A percentile compares a stretch with the other conserved stretches of the same genome.
Conservation (phyloP, 2,797 vertebrate species). For the Silurus aristotelis region DNA sequence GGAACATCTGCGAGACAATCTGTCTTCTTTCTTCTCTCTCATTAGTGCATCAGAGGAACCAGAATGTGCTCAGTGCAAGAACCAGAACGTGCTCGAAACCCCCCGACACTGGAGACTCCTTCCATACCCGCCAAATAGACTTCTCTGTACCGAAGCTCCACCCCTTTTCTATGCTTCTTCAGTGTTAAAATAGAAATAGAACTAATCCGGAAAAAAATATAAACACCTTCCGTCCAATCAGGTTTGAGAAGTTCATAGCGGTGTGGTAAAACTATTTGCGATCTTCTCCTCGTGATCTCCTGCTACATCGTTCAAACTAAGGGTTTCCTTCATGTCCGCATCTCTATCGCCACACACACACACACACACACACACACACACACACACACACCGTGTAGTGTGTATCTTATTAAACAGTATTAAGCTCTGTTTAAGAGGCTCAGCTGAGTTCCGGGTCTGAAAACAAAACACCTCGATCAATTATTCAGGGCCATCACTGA, state of each 20-base stretch:
- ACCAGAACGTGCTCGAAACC: background rate
- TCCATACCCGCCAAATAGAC: background rate
- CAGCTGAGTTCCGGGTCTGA: slow-evolving; percentile 26
- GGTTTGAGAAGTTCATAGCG: background rate
- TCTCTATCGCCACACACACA: no score
- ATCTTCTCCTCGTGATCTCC: background rate
- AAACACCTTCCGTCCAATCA: background rate
- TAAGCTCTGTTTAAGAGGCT: slow-evolving; percentile 47
- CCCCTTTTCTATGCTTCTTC: no score
- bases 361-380: slow-evolving; percentile 16
- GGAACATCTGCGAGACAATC: background rate
- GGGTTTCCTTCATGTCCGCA: background rate
- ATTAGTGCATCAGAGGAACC: background rate
- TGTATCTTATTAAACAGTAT: slow-evolving; percentile 39
- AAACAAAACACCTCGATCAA: slow-evolving; percentile 46
- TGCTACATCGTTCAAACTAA: background rate
- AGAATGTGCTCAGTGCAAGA: background rate
- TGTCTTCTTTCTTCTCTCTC: background rate
- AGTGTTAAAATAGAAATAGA: no score
- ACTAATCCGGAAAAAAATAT: background rate
- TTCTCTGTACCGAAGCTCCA: background rate
- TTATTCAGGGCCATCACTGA: slow-evolving; percentile 44
- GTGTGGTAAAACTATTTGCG: background rate
- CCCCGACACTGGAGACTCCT: background rate
- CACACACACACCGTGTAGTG: slow-evolving; percentile 17